Percentiles rank a stretch among this genome's conserved stretches.
Conservation (phyloP, 2,888 invertebrate genomes). For the Melitaea athalia region DNA sequence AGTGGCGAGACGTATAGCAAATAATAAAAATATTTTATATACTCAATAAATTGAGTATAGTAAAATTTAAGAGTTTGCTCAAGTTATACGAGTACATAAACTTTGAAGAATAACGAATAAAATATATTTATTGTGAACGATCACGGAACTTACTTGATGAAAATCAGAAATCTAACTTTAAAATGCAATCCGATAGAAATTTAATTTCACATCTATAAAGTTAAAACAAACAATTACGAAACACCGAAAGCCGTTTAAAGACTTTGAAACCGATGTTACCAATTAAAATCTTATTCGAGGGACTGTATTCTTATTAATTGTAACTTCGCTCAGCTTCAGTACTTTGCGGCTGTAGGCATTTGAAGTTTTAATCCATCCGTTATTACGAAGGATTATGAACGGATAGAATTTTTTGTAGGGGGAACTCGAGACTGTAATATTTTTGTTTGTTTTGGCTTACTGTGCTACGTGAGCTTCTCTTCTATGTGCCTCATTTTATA, state of each 20-base stretch:
- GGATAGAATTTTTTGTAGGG: slow-evolving; percentile 45
- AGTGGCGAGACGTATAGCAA: too few species aligned
- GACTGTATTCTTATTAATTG: slow-evolving; percentile 41
- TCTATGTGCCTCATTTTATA: slow-evolving; percentile 3
- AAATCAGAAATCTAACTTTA: neutral
- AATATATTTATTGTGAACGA: neutral
- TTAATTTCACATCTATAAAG: slow-evolving; percentile 9
- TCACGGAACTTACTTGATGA: neutral
- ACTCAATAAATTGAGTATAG: too few species aligned
- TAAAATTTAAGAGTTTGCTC: too few species aligned
- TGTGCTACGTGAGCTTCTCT: slow-evolving; percentile 32
- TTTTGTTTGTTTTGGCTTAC: slow-evolving; percentile 45
- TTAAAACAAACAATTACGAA: slow-evolving; percentile 20
- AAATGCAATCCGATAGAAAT: slow-evolving; percentile 9
- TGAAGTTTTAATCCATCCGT: slow-evolving; percentile 52
- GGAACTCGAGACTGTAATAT: slow-evolving; percentile 37
- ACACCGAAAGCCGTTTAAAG: slow-evolving; percentile 15
- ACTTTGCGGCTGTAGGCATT: slow-evolving; percentile 48
- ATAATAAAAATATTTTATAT: too few species aligned
- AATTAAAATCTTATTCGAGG: slow-evolving; percentile 37
- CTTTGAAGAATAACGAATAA: neutral
- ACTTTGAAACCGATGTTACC: slow-evolving; percentile 31
- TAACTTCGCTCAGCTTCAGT: slow-evolving; percentile 42
- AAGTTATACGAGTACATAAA: too few species aligned
- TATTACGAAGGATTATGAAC: slow-evolving; percentile 53